Evolutionary conservation across 2,113 vertebrate species (phyloP), one percentile per base, ranked within the genome.

Genomic region (Geothlypis trichas): DNA sequence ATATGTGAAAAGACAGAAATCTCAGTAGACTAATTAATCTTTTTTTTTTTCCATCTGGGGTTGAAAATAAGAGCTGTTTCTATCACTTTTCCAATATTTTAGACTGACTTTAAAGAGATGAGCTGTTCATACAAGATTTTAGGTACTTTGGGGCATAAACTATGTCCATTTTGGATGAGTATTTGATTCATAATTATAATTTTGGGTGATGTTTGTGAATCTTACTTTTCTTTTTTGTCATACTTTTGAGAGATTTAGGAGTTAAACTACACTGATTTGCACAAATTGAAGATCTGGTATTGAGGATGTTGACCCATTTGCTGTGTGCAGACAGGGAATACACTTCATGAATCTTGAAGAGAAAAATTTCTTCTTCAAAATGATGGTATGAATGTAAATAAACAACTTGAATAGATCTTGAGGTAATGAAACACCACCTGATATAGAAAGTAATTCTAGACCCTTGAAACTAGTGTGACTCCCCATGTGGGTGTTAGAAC

Each of bases 281-380:
- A 67, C 9, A 47, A 61, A 26, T 5, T 59, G 37, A 83, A 52
- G 26, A 66, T 62, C 30, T 5, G 2, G 0, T 49, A 13, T 47
- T 57, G 51, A 65, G 22, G 26, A 65, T 62, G 12, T 17, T 84
- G 73, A 79, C 59, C 31, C 31, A 24, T 12, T 37, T n/a, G 15
- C 3, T 61, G 15, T 57, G 22, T 52, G 27, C 24, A 87, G 69
- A n/a, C 22, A 84, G 22, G 42, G 30, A 89, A 73, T 42, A 31
- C 22, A 49, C 31, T 59, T 81, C 21, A 51, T 35, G 44, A 87
- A 87, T 42, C n/a, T 9, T 61, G 41, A 82, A 91, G 41, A 75
- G 52, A 44, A 84, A 91, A 89, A 93, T 59, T 13, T 9, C 12
- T 73, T 59, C 18, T 55, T 94, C n/a, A 67, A 82, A 94, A 74